phyloP scores from a whole-genome alignment of 2,888 invertebrate species.

The Linyphia triangularis region DNA sequence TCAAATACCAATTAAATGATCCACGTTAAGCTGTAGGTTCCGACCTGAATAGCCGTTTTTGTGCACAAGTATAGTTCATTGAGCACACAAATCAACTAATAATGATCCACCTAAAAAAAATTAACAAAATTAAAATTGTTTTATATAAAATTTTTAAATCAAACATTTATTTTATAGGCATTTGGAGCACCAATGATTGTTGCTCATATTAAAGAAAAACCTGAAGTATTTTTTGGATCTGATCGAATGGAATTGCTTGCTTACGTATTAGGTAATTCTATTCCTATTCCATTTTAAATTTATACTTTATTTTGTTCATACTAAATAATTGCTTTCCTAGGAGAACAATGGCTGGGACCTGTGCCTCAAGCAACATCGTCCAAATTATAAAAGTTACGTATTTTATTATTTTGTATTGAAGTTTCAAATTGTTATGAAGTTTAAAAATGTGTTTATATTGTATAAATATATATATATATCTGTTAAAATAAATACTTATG shows the following conservation, averaged over 20 bases:
- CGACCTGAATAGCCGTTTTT: too few species aligned
- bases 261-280: conserved; percentile 78
- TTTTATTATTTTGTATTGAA: neutral
- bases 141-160: neutral
- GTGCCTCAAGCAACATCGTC: conserved; percentile 25
- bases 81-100: too few species aligned
- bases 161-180: conserved; percentile 79
- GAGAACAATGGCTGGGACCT: conserved; percentile 50
- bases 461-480: neutral
- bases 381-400: neutral
- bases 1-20: neutral
- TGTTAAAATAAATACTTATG: neutral
- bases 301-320: neutral
- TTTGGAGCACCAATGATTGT: conserved; percentile 81
- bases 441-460: neutral
- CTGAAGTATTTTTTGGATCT: conserved; percentile 80
- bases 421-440: neutral
- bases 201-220: conserved; percentile 78
- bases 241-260: conserved; percentile 80
- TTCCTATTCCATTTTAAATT: neutral
- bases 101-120: neutral
- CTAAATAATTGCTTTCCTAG: conserved; percentile 27
- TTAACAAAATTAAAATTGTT: neutral
- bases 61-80: too few species aligned
- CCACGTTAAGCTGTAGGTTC: too few species aligned